Percentiles rank a stretch among this genome's conserved stretches.
These are phyloP conservation scores for Aphelenchoides besseyi DNA, from an alignment of 1,140 invertebrate genomes.

Conservation along the genomic window DNA sequence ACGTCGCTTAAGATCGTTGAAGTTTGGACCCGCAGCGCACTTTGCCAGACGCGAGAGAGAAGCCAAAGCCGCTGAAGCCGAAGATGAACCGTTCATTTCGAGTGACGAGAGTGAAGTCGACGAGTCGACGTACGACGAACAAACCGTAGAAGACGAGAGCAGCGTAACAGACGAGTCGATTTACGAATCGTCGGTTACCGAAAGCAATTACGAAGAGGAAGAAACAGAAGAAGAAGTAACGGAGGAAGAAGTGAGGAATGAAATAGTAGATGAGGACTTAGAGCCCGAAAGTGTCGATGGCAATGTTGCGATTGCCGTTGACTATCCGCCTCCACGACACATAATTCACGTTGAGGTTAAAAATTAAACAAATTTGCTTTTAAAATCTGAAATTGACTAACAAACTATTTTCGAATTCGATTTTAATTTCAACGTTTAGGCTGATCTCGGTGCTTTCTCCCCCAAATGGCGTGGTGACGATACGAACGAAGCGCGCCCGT, in stretches of 20 bases:
- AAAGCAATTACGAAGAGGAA: conserved; percentile 26
- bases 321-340: background rate
- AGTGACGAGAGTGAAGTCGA: conserved; percentile 19
- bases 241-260: conserved; percentile 28
- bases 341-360: background rate
- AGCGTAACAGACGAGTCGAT: too few species aligned
- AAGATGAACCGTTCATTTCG: conserved; percentile 10
- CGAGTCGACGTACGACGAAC: conserved; percentile 18
- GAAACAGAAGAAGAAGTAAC: background rate
- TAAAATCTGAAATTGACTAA: background rate
- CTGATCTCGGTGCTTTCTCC: conserved; percentile 7
- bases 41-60: conserved; percentile 8
- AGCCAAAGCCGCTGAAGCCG: conserved; percentile 14
- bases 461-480: conserved; percentile 22
- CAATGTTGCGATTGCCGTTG: background rate
- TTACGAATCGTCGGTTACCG: background rate
- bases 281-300: conserved; percentile 3
- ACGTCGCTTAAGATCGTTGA: conserved; percentile 6
- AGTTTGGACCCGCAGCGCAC: background rate
- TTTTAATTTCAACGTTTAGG: conserved; percentile 19
- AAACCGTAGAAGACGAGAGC: conserved; percentile 25
- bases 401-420: background rate
- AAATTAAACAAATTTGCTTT: background rate
- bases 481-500: conserved; percentile 13
- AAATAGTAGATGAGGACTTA: conserved; percentile 14